A percentile compares a stretch with the other conserved stretches of the same genome.
Evolutionary conservation across 2,888 invertebrate genomes (phyloP).

Genomic region (Sipha maydis): DNA sequence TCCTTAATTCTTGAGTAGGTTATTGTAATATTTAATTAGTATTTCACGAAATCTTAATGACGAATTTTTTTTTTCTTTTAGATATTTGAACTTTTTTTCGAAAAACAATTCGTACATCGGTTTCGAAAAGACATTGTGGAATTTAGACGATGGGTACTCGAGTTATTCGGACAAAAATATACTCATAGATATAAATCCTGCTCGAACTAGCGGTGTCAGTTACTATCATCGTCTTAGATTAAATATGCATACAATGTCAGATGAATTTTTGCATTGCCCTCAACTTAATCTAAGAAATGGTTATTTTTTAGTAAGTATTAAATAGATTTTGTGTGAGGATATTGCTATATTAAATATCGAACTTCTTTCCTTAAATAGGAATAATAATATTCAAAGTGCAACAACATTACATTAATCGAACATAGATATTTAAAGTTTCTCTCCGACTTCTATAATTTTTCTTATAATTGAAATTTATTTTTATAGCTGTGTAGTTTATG

Average conservation of each 20-base stretch:
- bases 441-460: no score
- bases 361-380: no score
- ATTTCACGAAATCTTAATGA: no score
- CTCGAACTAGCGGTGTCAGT: slow-evolving; percentile 19
- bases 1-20: no score
- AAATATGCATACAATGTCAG: not conserved
- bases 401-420: no score
- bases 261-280: slow-evolving; percentile 12
- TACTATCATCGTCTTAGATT: slow-evolving; percentile 35
- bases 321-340: not conserved
- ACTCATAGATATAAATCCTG: not conserved
- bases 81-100: slow-evolving; percentile 27
- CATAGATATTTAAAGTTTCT: not conserved
- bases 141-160: slow-evolving; percentile 37
- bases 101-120: not conserved
- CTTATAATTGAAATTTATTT: no score
- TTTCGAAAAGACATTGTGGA: not conserved
- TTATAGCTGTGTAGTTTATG: no score
- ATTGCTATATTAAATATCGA: no score
- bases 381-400: no score
- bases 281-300: not conserved
- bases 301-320: slow-evolving; percentile 20
- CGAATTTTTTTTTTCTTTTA: not conserved
- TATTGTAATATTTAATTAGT: no score
- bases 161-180: not conserved